Conservation (phyloP, 2,888 invertebrate genomes). For the Agrochola lota region DNA sequence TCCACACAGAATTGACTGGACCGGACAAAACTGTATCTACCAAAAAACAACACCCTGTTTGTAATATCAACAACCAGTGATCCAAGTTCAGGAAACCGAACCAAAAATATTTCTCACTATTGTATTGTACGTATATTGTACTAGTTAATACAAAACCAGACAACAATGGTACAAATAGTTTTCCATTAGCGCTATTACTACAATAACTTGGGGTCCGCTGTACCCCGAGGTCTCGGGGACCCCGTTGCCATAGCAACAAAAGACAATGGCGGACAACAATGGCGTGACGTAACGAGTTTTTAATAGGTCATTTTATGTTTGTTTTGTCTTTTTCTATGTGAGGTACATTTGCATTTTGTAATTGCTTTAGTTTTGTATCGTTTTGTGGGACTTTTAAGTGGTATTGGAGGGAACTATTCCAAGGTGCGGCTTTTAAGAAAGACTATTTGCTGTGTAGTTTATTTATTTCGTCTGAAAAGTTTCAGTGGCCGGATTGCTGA, state of each 20-base stretch:
- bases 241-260: constrained; percentile 59
- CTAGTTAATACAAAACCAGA: constrained; percentile 49
- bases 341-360: constrained; percentile 39
- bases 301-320: constrained; percentile 54
- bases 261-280: constrained; percentile 56
- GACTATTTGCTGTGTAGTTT: neutral
- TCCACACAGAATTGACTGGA: too few relatives aligned
- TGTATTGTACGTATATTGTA: constrained; percentile 49
- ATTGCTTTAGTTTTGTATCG: constrained; percentile 33
- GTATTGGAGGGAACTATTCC: constrained; percentile 1
- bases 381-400: constrained; percentile 11
- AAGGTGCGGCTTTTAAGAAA: neutral
- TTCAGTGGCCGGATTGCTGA: neutral
- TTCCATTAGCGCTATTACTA: constrained; percentile 62
- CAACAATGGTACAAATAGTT: constrained; percentile 68
- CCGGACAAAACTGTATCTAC: neutral
- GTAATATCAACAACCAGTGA: neutral
- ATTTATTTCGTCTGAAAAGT: neutral
- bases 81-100: constrained; percentile 26
- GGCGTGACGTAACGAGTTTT: constrained; percentile 51
- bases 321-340: constrained; percentile 30
- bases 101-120: constrained; percentile 47
- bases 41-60: neutral
- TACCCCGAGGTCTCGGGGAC: constrained; percentile 31
- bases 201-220: constrained; percentile 50